A percentile compares a stretch with the other conserved stretches of the same genome.
These are phyloP conservation scores for Tetramorium parvispinum DNA, from an alignment of 1,140 invertebrate species.

Conservation along the genomic window DNA sequence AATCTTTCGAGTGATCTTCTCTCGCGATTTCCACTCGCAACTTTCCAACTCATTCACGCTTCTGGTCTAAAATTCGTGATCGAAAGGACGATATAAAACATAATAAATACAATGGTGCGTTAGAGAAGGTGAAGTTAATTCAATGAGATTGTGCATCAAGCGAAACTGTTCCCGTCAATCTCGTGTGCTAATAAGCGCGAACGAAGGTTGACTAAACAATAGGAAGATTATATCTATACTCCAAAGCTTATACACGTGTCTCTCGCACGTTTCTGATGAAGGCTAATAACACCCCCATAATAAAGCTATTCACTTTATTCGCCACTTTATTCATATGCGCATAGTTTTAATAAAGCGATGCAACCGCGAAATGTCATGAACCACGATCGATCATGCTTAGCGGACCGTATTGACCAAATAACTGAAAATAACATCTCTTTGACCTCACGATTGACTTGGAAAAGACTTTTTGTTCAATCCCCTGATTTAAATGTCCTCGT, in stretches of 20 bases:
- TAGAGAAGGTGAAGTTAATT: constrained; percentile 39
- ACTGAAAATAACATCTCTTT: constrained; percentile 14
- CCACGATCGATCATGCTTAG: background rate
- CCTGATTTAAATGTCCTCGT: constrained; percentile 21
- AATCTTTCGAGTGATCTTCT: constrained; percentile 35
- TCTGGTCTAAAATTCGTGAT: constrained; percentile 44
- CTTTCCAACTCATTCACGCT: constrained; percentile 33
- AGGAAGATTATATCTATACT: constrained; percentile 38
- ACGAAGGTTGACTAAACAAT: constrained; percentile 43
- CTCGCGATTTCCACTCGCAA: constrained; percentile 43
- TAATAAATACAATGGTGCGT: constrained; percentile 30
- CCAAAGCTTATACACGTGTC: background rate
- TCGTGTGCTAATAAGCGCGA: constrained; percentile 36
- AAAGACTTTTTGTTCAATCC: background rate
- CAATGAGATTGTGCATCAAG: constrained; percentile 34
- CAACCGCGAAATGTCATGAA: constrained; percentile 24
- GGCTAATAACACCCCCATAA: constrained; percentile 3
- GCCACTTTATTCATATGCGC: background rate
- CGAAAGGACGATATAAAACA: constrained; percentile 33
- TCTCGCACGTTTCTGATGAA: constrained; percentile 27
- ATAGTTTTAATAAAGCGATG: constrained; percentile 7
- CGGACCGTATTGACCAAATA: constrained; percentile 1
- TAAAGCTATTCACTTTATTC: constrained; percentile 28
- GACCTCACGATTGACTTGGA: constrained; percentile 4
- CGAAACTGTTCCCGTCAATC: constrained; percentile 38